Base-by-base conservation (phyloP, 1,140 invertebrate genomes). In the Diabrotica virgifera region DNA sequence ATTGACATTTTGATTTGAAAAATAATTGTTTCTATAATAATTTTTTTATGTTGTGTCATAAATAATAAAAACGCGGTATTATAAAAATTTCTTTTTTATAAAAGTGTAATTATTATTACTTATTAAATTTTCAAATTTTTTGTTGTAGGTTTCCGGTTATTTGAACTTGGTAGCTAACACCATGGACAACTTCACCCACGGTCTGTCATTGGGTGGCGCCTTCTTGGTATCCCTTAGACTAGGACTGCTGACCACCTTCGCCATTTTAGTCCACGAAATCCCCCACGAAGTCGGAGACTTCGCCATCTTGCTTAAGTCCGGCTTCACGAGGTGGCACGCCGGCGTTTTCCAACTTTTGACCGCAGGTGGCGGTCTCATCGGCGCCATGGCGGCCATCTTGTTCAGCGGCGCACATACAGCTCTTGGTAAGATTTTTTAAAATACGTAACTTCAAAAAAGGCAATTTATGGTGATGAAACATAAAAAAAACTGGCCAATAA, bases 211-310 rank as follows among this genome's bases (percentile, higher is more conserved):
- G 2, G 96, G 93, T n/a, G 95, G 93, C 0, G 95, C 94, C 24
- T 99, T 97, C 82, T 82, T 97, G 6, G 91, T 97, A 7, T 92
- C 90, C 5, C 89, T 90, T 71, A 80, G 94, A 75, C 87, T 96
- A 52, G 97, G 97, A 6, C 75, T 92, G 5, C 82, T 98, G 5
- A 98, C 96, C 6, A 98, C 96, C 0, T 88, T 96, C 70, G 95
- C 96, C 55, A 98, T 98, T 70, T 80, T 96, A 80, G 85, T 96
- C n/a, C 96, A 98, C 76, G 96, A 98, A 82, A 94, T 99, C 69
- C 97, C 97, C 0, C 97, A 99, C 77, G 97, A 99, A 80, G 90
- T 99, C 36, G 96, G 95, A 0, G 96, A 99, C 80, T 98, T 98
- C 81, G 96, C 95, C 6, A 98, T 99, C 73, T 80, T 99, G n/a